Percentiles rank a stretch among this genome's conserved stretches.
These are phyloP conservation scores for Threskiornis aethiopicus DNA, from an alignment of 2,797 vertebrate species.

Conservation along the genomic window DNA sequence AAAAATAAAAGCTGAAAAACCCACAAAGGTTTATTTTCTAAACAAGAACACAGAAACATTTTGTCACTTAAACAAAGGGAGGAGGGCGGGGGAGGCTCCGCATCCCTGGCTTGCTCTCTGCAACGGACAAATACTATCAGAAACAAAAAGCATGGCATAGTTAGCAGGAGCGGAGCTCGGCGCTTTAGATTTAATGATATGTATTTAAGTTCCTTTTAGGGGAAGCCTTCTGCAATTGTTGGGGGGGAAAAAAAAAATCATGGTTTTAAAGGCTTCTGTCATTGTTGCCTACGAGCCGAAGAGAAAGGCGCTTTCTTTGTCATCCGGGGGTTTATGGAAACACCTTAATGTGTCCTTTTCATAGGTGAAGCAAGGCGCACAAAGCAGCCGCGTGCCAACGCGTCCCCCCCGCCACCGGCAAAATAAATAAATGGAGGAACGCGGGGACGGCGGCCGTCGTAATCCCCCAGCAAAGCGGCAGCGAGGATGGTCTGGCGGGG, in stretches of 20 bases:
- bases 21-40: conserved; percentile 60
- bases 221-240: conserved; percentile 12
- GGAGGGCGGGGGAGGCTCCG: conserved; percentile 54
- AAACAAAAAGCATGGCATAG: conserved; percentile 65
- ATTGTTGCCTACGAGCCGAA: conserved; percentile 32
- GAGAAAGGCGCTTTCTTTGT: conserved; percentile 56
- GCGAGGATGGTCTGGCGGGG: conserved; percentile 13
- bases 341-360: conserved; percentile 59
- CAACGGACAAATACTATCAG: conserved; percentile 64
- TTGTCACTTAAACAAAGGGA: conserved; percentile 69
- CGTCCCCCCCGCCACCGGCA: conserved; percentile 10
- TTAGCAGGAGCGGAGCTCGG: conserved; percentile 32
- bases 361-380: conserved; percentile 35
- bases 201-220: conserved; percentile 63
- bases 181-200: conserved; percentile 46
- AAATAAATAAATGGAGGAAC: conserved; percentile 52
- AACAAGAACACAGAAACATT: conserved; percentile 63
- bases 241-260: not conserved
- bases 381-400: conserved; percentile 60
- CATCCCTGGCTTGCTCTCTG: conserved; percentile 51
- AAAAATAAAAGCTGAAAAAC: not conserved
- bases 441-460: not conserved
- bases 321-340: conserved; percentile 53
- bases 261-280: conserved; percentile 44
- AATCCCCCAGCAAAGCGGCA: conserved; percentile 18